Conservation (phyloP, 2,888 invertebrate genomes). For the Mythimna vitellina region DNA sequence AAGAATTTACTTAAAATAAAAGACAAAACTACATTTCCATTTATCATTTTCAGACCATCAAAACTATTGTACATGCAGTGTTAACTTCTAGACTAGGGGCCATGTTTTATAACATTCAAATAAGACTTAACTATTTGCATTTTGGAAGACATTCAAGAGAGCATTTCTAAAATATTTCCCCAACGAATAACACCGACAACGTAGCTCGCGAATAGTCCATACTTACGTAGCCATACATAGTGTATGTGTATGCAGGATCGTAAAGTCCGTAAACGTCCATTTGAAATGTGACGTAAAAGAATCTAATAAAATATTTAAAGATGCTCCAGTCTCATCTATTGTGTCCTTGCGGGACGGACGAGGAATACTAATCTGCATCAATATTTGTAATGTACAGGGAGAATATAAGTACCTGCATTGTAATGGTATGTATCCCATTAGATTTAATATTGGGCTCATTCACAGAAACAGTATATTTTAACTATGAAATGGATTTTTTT, state of each 20-base stretch:
- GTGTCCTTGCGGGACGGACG: constrained; percentile 45
- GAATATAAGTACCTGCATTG: neutral
- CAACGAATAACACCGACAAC: constrained; percentile 37
- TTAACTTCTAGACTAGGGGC: constrained; percentile 26
- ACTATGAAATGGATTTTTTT: neutral
- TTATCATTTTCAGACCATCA: constrained; percentile 43
- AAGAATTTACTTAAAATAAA: constrained; percentile 8
- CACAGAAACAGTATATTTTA: constrained; percentile 1
- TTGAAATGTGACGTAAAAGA: constrained; percentile 69
- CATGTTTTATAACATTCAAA: constrained; percentile 40
- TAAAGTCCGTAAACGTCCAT: constrained; percentile 65
- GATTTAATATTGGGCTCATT: constrained; percentile 19
- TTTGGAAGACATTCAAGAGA: constrained; percentile 51
- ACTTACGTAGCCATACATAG: constrained; percentile 42
- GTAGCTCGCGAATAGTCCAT: constrained; percentile 7
- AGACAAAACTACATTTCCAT: constrained; percentile 2
- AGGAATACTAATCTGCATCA: constrained; percentile 55
- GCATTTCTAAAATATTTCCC: constrained; percentile 48
- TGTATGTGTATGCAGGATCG: constrained; percentile 57
- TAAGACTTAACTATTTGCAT: constrained; percentile 47
- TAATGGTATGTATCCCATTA: constrained; percentile 1
- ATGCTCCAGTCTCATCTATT: constrained; percentile 56
- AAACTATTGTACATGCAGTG: constrained; percentile 40
- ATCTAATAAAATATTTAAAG: constrained; percentile 70
- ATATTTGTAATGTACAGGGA: constrained; percentile 37